phyloP scores from a whole-genome alignment of 2,113 vertebrate genomes.

The Salvelinus sp. region DNA sequence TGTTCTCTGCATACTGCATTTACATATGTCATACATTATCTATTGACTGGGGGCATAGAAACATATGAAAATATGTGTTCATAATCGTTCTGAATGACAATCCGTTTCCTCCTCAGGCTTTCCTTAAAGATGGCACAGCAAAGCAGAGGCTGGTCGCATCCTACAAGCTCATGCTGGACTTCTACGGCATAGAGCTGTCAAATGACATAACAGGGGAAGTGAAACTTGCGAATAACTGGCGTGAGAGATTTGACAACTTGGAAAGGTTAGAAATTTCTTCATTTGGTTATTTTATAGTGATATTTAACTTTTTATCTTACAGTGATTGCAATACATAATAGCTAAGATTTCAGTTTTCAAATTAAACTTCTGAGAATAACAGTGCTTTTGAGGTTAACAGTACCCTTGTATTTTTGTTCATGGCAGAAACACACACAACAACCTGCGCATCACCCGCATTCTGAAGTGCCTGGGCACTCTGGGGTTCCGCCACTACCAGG shows the following conservation, averaged over 20 bases:
- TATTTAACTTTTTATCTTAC: no score
- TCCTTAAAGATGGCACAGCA: slow-evolving; percentile 58
- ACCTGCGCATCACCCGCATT: slow-evolving; percentile 89
- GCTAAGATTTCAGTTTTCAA: no score
- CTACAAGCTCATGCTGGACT: slow-evolving; percentile 90
- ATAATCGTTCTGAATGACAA: background rate
- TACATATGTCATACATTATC: no score
- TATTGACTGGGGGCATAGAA: background rate
- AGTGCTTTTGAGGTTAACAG: no score
- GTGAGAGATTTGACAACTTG: slow-evolving; percentile 80
- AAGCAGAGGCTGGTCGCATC: slow-evolving; percentile 75
- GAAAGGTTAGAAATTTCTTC: slow-evolving; percentile 73
- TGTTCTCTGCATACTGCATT: background rate
- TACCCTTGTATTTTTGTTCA: slow-evolving; percentile 9
- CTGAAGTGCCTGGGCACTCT: slow-evolving; percentile 91
- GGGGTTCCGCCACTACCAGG: slow-evolving; percentile 82
- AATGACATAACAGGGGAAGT: slow-evolving; percentile 72
- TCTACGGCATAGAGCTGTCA: slow-evolving; percentile 83
- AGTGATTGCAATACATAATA: no score
- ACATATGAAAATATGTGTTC: background rate
- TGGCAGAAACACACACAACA: slow-evolving; percentile 84
- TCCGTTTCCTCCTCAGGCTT: slow-evolving; percentile 65
- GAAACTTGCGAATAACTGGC: slow-evolving; percentile 72
- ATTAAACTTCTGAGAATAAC: no score
- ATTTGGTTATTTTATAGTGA: no score